Evolutionary conservation across 2,797 vertebrate genomes (phyloP).

Genomic region (Takifugu ocellatus): DNA sequence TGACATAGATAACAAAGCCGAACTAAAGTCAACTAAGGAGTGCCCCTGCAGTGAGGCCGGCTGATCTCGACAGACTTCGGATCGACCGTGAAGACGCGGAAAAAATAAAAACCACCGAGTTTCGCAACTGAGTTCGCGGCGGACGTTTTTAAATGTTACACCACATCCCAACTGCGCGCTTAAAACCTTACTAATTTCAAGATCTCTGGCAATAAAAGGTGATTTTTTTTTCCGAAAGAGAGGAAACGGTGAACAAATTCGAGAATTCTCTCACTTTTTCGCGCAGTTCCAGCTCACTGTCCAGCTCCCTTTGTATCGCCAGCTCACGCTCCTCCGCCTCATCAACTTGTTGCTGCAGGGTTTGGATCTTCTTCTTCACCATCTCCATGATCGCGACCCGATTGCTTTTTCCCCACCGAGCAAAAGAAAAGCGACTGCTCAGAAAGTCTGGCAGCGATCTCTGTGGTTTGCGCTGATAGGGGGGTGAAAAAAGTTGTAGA

Average conservation of each 20-base stretch:
- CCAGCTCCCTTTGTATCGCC: constrained; percentile 82
- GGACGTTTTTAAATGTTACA: too few species aligned
- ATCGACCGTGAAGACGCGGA: not conserved
- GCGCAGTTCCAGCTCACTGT: constrained; percentile 82
- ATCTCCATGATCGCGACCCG: constrained; percentile 72
- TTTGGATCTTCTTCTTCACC: constrained; percentile 91
- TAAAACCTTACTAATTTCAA: too few species aligned
- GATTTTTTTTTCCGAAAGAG: too few species aligned
- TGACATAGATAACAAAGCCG: constrained; percentile 38
- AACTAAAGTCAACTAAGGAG: constrained; percentile 24
- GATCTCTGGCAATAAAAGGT: not conserved
- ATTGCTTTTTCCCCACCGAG: too few species aligned
- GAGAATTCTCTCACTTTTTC: constrained; percentile 85
- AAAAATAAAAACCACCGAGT: not conserved
- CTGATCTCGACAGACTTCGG: not conserved
- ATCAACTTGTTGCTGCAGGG: constrained; percentile 87
- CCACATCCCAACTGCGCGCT: too few species aligned
- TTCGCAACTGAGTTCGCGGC: too few species aligned
- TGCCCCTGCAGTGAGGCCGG: not conserved
- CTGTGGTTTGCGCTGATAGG: constrained; percentile 14
- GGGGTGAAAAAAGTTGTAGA: constrained; percentile 16
- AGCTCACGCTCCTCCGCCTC: constrained; percentile 87
- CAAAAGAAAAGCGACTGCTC: not conserved
- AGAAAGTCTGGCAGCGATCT: not conserved
- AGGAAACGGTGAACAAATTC: not conserved